Percentiles rank a stretch among this genome's conserved stretches.
Evolutionary conservation across 2,888 invertebrate species (phyloP).

Genomic region (Rhamphomyia laevipes): DNA sequence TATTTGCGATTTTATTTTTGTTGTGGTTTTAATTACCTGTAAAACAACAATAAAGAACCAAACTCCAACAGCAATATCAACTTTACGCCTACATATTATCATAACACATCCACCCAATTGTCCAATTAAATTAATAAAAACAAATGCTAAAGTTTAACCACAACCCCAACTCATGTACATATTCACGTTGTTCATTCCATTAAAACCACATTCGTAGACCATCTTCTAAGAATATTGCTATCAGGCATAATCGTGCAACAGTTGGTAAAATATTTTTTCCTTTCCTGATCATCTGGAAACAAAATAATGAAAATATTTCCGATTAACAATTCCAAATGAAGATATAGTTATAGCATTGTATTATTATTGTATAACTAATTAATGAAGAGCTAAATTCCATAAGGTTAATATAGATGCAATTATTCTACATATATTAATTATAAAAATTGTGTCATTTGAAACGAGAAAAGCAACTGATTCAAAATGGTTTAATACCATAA

Average conservation of each 20-base stretch:
- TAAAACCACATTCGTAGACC: conserved; percentile 99
- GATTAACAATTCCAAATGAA: neutral
- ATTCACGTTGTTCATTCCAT: conserved; percentile 94
- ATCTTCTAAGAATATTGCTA: conserved; percentile 98
- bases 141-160: conserved; percentile 89
- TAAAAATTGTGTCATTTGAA: no score
- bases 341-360: neutral
- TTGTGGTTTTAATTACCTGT: conserved; percentile 51
- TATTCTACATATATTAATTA: no score
- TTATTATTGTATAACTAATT: neutral
- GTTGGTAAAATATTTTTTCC: conserved; percentile 90
- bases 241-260: conserved; percentile 88
- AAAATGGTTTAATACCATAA: no score
- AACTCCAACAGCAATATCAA: conserved; percentile 81
- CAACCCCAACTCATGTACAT: conserved; percentile 95
- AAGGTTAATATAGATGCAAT: no score
- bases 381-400: no score
- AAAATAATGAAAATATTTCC: neutral
- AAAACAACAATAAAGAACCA: conserved; percentile 92
- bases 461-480: no score
- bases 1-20: neutral
- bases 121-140: conserved; percentile 87
- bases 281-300: conserved; percentile 71
- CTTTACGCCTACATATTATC: conserved; percentile 86
- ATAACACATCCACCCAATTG: conserved; percentile 94